Evolutionary conservation across 2,113 vertebrate species (phyloP).

Genomic region (Callocephalon fimbriatum): DNA sequence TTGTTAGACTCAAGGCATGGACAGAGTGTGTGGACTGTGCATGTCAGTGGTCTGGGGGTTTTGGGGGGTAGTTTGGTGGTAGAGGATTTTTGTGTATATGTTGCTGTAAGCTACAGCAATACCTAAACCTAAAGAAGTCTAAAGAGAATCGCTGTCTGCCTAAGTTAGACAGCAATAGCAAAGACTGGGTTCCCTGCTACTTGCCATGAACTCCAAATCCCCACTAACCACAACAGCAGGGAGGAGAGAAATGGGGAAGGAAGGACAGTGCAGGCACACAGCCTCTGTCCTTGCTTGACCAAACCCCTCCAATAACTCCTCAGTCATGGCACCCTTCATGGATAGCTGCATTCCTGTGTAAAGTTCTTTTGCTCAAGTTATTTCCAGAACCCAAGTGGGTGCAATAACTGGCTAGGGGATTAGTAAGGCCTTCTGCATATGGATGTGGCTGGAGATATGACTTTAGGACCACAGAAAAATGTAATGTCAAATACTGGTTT

Average conservation of each 20-base stretch:
- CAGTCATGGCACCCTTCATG: fast-evolving
- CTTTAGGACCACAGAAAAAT: not conserved
- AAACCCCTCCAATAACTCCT: not conserved
- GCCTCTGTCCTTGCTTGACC: not conserved
- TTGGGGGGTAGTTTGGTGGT: not conserved
- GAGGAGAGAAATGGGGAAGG: not conserved
- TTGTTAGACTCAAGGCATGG: not conserved
- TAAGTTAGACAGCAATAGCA: not conserved
- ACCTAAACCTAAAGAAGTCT: not conserved
- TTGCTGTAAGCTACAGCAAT: not conserved
- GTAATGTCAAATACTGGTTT: not conserved
- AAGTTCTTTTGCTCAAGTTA: not conserved
- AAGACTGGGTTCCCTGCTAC: not conserved
- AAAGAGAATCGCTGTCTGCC: not conserved
- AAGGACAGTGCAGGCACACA: not conserved
- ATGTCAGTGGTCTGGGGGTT: not conserved
- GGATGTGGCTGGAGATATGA: not conserved
- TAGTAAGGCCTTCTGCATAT: not conserved
- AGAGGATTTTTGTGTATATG: not conserved
- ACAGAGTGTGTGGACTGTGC: not conserved
- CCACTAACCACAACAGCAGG: not conserved
- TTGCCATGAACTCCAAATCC: not conserved
- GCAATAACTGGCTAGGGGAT: not conserved
- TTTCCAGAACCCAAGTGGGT: not conserved
- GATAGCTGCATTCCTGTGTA: not conserved